Base-by-base conservation (phyloP, 2,113 vertebrate species). In the Mesoclemmys tuberculata region DNA sequence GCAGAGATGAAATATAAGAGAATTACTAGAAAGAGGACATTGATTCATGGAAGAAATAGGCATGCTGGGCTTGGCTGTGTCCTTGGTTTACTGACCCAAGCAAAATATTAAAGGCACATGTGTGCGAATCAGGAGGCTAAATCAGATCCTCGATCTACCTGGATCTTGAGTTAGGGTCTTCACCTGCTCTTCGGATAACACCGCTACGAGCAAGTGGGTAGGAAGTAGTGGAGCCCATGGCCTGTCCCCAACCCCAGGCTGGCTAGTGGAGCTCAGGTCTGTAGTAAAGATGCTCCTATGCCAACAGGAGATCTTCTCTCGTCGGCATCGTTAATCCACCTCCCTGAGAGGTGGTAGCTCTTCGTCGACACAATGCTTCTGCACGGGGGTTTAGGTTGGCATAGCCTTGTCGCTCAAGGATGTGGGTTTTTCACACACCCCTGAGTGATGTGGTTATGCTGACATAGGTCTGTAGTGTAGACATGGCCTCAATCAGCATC, bases 1-100 rank as follows among this genome's bases (percentile, higher is more conserved):
- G 38, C 71, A 41, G 71, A 74, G 71, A 41, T 11, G 38, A 41
- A 22, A 41, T 22, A 41, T 41, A n/a, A 24, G 71, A 64, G 31
- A 16, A 64, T 64, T 64, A 35, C 61, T 64, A 35, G 31, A 64
- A 64, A 35, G 29, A 35, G 61, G 31, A 64, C 31, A 18, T 35
- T 64, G 3, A 44, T 64, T 0, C 0, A 24, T 2, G 26, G 71
- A 35, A 3, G 46, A 31, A 83, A 41, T 8, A 86, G 27, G 6
- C 46, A 5, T 31, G 71, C 12, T 88, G 61, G 86, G 10, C 29
- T 1, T 35, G 64, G 12, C 14, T 1, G 8, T 79, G 51, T 48
- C 93, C 26, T 58, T 16, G 8, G 4, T 64, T 64, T 31, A 35
- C 61, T 31, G 14, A 35, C 14, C 61, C 31, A 35, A 35, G 13